Base-by-base conservation (phyloP, 1,140 invertebrate genomes). In the Meloidogyne exigua region DNA sequence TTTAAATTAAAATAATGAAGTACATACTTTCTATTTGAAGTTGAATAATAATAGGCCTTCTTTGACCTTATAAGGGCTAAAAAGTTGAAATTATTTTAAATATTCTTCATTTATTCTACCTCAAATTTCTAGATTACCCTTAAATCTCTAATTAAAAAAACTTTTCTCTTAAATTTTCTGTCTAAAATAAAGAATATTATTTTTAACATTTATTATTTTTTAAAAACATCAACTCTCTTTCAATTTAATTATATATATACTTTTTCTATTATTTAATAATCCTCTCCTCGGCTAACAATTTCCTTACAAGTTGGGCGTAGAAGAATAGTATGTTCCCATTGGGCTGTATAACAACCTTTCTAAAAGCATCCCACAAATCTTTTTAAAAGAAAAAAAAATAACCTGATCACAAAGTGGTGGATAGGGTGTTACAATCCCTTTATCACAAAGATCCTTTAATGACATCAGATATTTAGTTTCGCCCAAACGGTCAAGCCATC, bases 271-370 rank as follows among this genome's bases (percentile, higher is more conserved):
- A 2, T 13, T 76, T 62, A 80, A 71, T 80, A 80, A 49, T 80
- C 79, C n/a, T 81, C 80, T 21, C 79, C 79, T 26, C 79, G 79
- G 36, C 81, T 83, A 11, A 80, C 74, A 18, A 80, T 68, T 64
- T 99, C 97, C 89, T 99, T 99, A 90, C 95, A 99, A 0, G 96
- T 98, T 15, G 97, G 96, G 84, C 96, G 91, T 66, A 99, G 90
- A 66, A 99, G 91, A 84, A 99, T 94, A 0, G 97, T 99, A 89
- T 99, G 97, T 88, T 99, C 97, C 88, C 94, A 99, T 89, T 99
- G 97, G 67, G 97, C 97, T 0, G 96, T 99, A 89, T 98, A 99
- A 88, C 93, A 96, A 75, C 96, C 96, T 88, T 96, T 97, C 36
- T 94, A n/a, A 23, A 73, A 26, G 25, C 9, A 9, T 15, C 13